Evolutionary conservation across 1,140 invertebrate species (phyloP), one percentile per base, ranked within the genome.

Genomic region (Thereuonema tuberculata): DNA sequence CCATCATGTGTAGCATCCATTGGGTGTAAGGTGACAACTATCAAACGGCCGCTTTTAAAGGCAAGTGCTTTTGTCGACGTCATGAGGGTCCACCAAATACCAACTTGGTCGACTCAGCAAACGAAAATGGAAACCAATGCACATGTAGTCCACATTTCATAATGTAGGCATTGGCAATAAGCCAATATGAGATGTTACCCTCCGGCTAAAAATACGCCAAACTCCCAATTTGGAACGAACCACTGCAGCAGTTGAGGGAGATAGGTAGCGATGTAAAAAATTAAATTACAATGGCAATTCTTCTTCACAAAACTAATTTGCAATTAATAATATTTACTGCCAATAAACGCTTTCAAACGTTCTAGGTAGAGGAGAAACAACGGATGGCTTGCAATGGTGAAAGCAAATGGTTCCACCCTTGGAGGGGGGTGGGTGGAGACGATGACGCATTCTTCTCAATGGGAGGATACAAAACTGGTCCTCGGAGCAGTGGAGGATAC

Each of bases 201-300:
- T 55, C 53, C 24, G 53, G 53, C 53, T 55, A 55, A 55, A 55
- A 55, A 55, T 55, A 55, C 25, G 53, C 25, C 53, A 50, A 55
- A 55, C 53, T 14, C 53, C 53, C 53, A 55, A 55, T 55, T 55
- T 55, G 53, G 53, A 26, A 25, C 53, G 53, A 55, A 26, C 53
- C 53, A 55, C 27, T 55, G 5, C 25, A 55, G 14, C 25, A 26
- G 3, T 14, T 23, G 12, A 55, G 53, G 53, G 53, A 26, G 53
- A 21, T n/a, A n/a, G 37, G 37, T n/a, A 43, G 37, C n/a, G 37
- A 43, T n/a, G 37, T 43, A 43, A n/a, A n/a, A n/a, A n/a, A n/a
- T n/a, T n/a, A n/a, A n/a, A n/a, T n/a, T n/a, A n/a, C n/a, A n/a
- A n/a, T n/a, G n/a, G n/a, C n/a, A n/a, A n/a, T n/a, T n/a, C n/a